phyloP scores from a whole-genome alignment of 2,113 vertebrate genomes.

The Myotis yumanensis region DNA sequence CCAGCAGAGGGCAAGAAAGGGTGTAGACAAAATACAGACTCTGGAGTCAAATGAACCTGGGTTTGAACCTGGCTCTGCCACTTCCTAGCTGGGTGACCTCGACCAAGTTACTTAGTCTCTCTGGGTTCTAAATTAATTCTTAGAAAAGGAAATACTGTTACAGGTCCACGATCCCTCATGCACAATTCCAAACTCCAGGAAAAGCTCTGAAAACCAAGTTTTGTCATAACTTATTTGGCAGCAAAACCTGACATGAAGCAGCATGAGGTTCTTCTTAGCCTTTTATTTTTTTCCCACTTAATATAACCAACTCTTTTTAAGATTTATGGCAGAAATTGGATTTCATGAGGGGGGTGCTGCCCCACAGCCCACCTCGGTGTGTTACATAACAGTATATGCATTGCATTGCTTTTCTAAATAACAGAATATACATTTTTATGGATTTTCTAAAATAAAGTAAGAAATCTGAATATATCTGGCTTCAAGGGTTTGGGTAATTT shows the following conservation, averaged over 20 bases:
- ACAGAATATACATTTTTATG: not conserved
- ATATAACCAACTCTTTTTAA: not conserved
- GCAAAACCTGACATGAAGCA: not conserved
- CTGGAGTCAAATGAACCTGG: not conserved
- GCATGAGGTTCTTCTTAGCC: not conserved
- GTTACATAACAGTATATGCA: not conserved
- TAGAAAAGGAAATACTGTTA: not conserved
- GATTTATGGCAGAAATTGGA: not conserved
- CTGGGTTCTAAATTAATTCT: not conserved
- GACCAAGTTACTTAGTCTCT: not conserved
- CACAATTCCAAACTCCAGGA: not conserved
- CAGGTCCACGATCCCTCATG: not conserved
- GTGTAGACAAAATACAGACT: not conserved
- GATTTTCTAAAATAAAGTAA: conserved; percentile 7
- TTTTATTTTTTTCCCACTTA: not conserved
- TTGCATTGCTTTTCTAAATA: not conserved
- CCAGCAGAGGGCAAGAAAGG: not conserved
- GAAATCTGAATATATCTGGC: not conserved
- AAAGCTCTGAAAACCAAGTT: not conserved
- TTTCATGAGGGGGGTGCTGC: not conserved
- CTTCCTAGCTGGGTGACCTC: not conserved
- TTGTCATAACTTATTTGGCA: not conserved
- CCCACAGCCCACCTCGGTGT: not conserved
- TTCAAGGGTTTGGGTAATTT: not conserved
- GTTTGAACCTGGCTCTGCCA: not conserved